Conservation (phyloP, 2,888 invertebrate species). For the Microctonus brassicae region DNA sequence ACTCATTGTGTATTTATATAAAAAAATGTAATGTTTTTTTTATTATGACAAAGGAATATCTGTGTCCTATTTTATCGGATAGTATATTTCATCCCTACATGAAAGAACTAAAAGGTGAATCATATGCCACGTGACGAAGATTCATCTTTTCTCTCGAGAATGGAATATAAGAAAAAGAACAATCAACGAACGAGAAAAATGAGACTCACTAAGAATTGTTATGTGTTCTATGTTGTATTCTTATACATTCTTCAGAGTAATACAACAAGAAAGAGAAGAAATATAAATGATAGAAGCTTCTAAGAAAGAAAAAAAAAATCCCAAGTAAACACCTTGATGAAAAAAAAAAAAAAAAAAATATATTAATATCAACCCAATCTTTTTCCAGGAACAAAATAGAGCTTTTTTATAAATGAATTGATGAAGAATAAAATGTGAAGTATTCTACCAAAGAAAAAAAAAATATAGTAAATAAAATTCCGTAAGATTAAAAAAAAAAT, state of each 20-base stretch:
- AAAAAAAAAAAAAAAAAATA: background rate
- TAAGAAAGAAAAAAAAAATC: slow-evolving; percentile 18
- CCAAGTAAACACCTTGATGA: background rate
- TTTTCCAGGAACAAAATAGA: background rate
- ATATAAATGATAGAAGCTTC: no score
- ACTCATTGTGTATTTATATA: background rate
- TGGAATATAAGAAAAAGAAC: background rate
- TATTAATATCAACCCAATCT: background rate
- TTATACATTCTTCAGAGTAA: background rate
- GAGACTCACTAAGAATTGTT: background rate
- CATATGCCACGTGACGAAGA: background rate
- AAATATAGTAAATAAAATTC: background rate
- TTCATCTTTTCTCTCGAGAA: background rate
- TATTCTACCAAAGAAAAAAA: background rate
- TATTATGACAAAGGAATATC: background rate
- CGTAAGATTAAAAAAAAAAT: background rate
- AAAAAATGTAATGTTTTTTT: background rate
- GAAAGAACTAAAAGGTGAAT: background rate
- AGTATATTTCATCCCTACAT: background rate
- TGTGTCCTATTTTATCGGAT: background rate
- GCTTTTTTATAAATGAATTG: background rate
- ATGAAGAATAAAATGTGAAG: background rate
- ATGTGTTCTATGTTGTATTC: background rate
- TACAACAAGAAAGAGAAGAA: background rate
- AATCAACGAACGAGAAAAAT: slow-evolving; percentile 15